Percentiles rank a stretch among this genome's conserved stretches.
These are phyloP conservation scores for Oryzias sinensis DNA, from an alignment of 2,797 vertebrate genomes.

Conservation along the genomic window DNA sequence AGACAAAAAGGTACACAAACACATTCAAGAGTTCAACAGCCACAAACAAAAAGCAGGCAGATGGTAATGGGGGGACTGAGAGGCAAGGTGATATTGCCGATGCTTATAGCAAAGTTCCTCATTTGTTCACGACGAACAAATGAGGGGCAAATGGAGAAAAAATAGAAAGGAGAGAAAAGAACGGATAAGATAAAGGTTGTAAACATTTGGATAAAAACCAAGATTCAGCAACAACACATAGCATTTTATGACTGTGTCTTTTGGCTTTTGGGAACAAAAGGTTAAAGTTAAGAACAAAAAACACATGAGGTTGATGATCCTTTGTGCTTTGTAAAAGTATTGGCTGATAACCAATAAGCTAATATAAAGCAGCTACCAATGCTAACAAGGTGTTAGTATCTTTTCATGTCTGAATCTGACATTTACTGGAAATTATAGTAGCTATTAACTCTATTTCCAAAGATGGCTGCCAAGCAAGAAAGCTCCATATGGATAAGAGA, in stretches of 20 bases:
- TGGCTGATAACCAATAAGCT: not conserved
- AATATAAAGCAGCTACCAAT: not conserved
- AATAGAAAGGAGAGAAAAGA: not conserved
- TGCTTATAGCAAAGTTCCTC: slow-evolving; percentile 66
- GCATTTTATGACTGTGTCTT: too few relatives aligned
- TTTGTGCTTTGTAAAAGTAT: too few relatives aligned
- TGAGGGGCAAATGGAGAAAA: not conserved
- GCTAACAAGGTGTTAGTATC: not conserved
- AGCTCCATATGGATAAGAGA: not conserved
- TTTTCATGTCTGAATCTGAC: not conserved
- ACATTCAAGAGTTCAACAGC: slow-evolving; percentile 11
- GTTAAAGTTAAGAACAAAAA: too few relatives aligned
- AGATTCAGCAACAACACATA: not conserved
- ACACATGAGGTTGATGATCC: too few relatives aligned
- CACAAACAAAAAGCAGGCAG: slow-evolving; percentile 56
- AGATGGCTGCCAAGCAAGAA: slow-evolving; percentile 3
- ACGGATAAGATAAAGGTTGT: slow-evolving; percentile 7
- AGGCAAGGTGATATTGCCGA: slow-evolving; percentile 72
- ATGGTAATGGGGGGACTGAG: slow-evolving; percentile 52
- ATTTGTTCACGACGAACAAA: slow-evolving; percentile 37
- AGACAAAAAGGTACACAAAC: slow-evolving; percentile 19
- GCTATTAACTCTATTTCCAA: slow-evolving; percentile 5
- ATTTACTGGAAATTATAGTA: not conserved
- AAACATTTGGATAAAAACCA: not conserved
- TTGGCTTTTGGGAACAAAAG: too few relatives aligned